phyloP scores from a whole-genome alignment of 2,113 vertebrate genomes.

The Cyanoderma ruficeps region DNA sequence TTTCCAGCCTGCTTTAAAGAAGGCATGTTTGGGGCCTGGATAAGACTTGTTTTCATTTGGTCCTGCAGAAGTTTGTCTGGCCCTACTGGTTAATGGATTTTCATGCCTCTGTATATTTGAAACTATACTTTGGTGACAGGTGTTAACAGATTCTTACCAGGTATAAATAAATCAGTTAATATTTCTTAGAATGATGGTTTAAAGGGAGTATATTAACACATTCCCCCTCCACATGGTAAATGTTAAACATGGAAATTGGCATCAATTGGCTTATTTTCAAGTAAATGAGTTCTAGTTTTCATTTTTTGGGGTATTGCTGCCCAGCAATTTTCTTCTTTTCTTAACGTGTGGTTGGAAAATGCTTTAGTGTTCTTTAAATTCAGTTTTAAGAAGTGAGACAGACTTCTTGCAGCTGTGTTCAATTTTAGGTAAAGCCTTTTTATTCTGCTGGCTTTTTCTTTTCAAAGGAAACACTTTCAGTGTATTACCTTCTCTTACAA shows the following conservation, averaged over 20 bases:
- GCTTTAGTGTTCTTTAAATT: neutral
- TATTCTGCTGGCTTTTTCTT: neutral
- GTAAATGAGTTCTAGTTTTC: neutral
- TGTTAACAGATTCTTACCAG: neutral
- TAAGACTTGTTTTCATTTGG: neutral
- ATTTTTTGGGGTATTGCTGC: neutral
- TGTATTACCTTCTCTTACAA: neutral
- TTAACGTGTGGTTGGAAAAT: neutral
- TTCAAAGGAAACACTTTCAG: neutral
- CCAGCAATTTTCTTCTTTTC: neutral
- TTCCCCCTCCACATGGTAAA: neutral
- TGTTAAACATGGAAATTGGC: neutral
- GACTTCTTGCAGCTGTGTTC: neutral
- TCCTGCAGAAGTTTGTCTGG: neutral
- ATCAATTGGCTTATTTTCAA: neutral
- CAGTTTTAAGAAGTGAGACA: neutral
- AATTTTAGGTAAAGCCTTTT: neutral
- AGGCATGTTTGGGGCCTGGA: neutral
- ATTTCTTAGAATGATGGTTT: neutral
- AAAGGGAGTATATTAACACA: neutral
- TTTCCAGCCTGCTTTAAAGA: neutral
- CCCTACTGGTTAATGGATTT: neutral
- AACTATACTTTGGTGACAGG: neutral
- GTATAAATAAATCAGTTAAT: neutral
- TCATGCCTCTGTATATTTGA: neutral